Evolutionary conservation across 1,140 invertebrate species (phyloP), one percentile per base, ranked within the genome.

Genomic region (Spodoptera frugiperda): DNA sequence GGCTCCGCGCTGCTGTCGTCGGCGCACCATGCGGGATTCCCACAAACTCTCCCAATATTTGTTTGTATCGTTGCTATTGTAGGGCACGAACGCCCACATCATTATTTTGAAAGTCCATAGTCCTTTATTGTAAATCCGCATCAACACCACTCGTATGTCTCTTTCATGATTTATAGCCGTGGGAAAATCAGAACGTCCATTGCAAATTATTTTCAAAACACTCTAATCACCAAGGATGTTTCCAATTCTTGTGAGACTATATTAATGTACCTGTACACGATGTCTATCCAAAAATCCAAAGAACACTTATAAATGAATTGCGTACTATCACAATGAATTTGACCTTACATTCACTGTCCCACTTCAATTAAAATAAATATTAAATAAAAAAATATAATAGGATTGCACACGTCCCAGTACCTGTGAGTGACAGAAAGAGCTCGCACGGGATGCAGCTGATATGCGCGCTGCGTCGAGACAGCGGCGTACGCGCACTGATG

Each of bases 31-130:
- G 89, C 89, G 88, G 88, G 93, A 93, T 94, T 92, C 91, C 91
- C 92, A 94, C 89, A 90, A 88, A 84, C 75, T 84, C 82, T 84
- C 79, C 81, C 83, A 82, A 86, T 85, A 89, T 88, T 86, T 89
- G 88, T 91, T 91, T 91, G 87, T 90, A 86, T 85, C 86, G 71
- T 81, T 86, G 76, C 61, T 82, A 81, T 87, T 84, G 76, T 84
- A 85, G 90, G 90, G 89, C 85, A 79, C 86, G 78, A 88, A 88
- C 92, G 83, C 92, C 92, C 92, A 93, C 92, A 93, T 93, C 87
- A 93, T 93, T 91, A 91, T 87, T 87, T 89, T 80, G 82, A 87
- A 92, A 86, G 85, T 90, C 86, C 87, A 88, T 88, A 88, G 81
- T 80, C 77, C 82, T 87, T 80, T 84, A 88, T 91, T 90, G 86